Evolutionary conservation across 2,797 vertebrate genomes (phyloP), one percentile per base, ranked within the genome.

Genomic region (Gephyroberyx darwinii): DNA sequence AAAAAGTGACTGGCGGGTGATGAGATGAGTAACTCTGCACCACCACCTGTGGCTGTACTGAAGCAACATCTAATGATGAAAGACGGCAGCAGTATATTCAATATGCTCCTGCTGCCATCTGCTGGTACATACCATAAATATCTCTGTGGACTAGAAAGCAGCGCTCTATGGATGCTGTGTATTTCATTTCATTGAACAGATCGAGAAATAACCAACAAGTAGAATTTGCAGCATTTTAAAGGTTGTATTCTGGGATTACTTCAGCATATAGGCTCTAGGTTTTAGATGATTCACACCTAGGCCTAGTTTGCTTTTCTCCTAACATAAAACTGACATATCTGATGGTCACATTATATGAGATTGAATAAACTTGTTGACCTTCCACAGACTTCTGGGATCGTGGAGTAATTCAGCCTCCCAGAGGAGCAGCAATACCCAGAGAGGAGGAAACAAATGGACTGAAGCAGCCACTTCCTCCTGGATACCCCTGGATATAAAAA

Each of bases 61-160:
- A 26, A 45, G 43, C 14, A 71, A 33, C 77, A 54, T 67, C 43
- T 54, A 62, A 53, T 10, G 65, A 26, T 26, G 30, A 26, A 2
- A 30, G 51, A 54, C 33, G 63, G 17, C 58, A 39, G 69, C 47
- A 30, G 20, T 16, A 17, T 5, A 53, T 83, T 69, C 39, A 22
- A 77, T 74, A 50, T 66, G 75, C 66, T 8, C 69, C 80, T 91
- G 88, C 88, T 89, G 84, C 88, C 91, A 85, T 62, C 93, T 92
- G 72, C 86, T 92, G 92, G 77, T 60, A 0, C 1, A 43, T 5
- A 7, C 8, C 4, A 19, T 52, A 4, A 19, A 31, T 19, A n/a
- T 19, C 9, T 8, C 26, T 16, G 22, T 62, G 58, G 2, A 7
- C 10, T 14, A 17, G 9, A 22, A 43, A 26, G 20, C 26, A 26